Evolutionary conservation across 2,888 invertebrate species (phyloP).

Genomic region (Thereva nobilitata): DNA sequence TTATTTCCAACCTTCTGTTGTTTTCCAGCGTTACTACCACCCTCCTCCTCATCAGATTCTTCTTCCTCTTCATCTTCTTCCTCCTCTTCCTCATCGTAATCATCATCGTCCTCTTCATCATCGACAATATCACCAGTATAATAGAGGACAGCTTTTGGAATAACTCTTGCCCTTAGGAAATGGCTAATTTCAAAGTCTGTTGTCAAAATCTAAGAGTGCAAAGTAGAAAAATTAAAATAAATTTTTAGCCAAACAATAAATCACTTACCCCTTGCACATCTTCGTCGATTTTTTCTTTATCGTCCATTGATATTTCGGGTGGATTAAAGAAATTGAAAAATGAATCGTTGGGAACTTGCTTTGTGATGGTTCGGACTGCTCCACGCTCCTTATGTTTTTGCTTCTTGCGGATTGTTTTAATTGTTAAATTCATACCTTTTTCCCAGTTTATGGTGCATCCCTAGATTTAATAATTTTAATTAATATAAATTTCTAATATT

Average conservation of each 20-base stretch:
- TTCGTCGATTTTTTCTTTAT: constrained; percentile 78
- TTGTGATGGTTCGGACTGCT: constrained; percentile 90
- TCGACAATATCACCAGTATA: constrained; percentile 90
- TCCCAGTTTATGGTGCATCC: constrained; percentile 97
- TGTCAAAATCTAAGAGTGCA: constrained; percentile 66
- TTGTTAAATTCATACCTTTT: constrained; percentile 95
- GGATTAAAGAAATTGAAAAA: constrained; percentile 99
- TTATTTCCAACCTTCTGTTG: constrained; percentile 47
- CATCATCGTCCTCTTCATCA: constrained; percentile 76
- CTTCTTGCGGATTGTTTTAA: constrained; percentile 95
- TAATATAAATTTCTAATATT: not conserved
- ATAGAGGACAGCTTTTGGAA: constrained; percentile 95
- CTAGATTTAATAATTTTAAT: constrained; percentile 35
- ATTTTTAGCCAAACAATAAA: constrained; percentile 16
- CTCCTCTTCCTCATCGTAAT: constrained; percentile 60
- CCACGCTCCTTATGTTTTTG: constrained; percentile 98
- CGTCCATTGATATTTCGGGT: constrained; percentile 79
- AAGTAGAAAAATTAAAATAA: not conserved
- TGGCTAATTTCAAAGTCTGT: constrained; percentile 99
- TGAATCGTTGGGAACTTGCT: constrained; percentile 94
- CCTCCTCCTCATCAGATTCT: constrained; percentile 50
- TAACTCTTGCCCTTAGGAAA: constrained; percentile 93
- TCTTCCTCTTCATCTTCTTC: constrained; percentile 67
- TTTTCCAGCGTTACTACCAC: constrained; percentile 46
- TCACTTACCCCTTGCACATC: constrained; percentile 67